These are phyloP conservation scores for Aphodius granarius DNA, from an alignment of 2,888 invertebrate species.

Conservation along the genomic window DNA sequence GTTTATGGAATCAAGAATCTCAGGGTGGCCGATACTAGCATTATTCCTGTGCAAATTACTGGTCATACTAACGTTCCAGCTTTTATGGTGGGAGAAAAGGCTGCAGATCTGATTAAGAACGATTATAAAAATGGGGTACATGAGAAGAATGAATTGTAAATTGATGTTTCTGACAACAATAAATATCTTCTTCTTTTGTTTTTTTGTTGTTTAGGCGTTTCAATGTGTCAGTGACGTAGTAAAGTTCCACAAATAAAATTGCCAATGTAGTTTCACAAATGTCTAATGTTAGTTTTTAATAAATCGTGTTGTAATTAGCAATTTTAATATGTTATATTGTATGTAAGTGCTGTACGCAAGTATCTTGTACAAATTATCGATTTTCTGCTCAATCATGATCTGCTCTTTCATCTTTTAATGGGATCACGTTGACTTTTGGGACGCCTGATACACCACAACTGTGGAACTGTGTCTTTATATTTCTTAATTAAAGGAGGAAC, in stretches of 20 bases:
- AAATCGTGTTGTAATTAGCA: too few relatives aligned
- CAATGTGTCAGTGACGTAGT: too few relatives aligned
- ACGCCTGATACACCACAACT: too few relatives aligned
- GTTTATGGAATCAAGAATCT: slow-evolving; percentile 58
- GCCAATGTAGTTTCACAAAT: too few relatives aligned
- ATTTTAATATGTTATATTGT: too few relatives aligned
- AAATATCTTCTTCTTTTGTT: neutral
- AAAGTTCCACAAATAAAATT: too few relatives aligned
- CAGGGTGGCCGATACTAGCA: slow-evolving; percentile 60
- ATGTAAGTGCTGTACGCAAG: too few relatives aligned
- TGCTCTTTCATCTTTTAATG: too few relatives aligned
- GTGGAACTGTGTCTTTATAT: neutral
- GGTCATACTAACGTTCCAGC: slow-evolving; percentile 59
- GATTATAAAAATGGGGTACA: slow-evolving; percentile 56
- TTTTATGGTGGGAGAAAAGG: slow-evolving; percentile 62
- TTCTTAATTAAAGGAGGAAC: neutral
- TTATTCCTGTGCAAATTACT: slow-evolving; percentile 58
- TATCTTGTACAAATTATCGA: too few relatives aligned
- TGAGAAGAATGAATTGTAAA: slow-evolving; percentile 47
- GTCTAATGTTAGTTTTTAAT: too few relatives aligned
- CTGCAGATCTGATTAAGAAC: slow-evolving; percentile 56
- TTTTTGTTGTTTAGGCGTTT: neutral
- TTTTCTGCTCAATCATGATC: too few relatives aligned
- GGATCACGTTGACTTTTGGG: too few relatives aligned
- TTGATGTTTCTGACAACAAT: neutral